Conservation (phyloP, 2,888 invertebrate genomes). For the Agrochola lychnidis region DNA sequence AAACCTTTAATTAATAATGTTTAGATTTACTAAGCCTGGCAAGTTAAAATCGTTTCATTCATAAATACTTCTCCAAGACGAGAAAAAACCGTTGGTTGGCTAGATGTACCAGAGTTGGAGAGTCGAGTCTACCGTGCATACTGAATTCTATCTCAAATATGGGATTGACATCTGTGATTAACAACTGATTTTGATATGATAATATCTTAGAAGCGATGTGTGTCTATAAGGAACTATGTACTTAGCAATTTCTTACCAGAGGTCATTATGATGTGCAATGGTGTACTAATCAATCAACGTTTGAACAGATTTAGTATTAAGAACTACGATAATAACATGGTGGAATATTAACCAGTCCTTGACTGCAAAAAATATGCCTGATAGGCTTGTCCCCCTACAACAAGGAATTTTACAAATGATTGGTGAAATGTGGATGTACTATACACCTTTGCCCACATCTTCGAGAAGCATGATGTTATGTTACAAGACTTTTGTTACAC, state of each 20-base stretch:
- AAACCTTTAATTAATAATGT: not conserved
- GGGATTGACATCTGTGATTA: not conserved
- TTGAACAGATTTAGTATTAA: not conserved
- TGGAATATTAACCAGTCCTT: not conserved
- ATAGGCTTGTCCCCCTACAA: not conserved
- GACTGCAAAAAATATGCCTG: not conserved
- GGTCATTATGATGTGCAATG: not conserved
- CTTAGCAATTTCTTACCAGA: not conserved
- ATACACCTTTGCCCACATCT: not conserved
- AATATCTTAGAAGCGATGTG: constrained; percentile 10
- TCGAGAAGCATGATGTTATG: not conserved
- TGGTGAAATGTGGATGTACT: not conserved
- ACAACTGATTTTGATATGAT: not conserved
- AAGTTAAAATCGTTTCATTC: constrained; percentile 15
- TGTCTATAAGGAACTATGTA: not conserved
- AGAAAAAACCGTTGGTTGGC: not conserved
- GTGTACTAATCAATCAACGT: not conserved
- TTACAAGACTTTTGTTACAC: no score
- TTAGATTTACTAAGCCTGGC: constrained; percentile 24
- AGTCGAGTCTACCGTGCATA: not conserved
- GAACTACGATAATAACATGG: no score
- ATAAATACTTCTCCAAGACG: not conserved
- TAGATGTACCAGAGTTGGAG: constrained; percentile 10
- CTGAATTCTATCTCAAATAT: not conserved
- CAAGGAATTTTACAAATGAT: not conserved